Percentiles rank a stretch among this genome's conserved stretches.
phyloP scores from a whole-genome alignment of 2,888 invertebrate species.

The Bugulina stolonifera region DNA sequence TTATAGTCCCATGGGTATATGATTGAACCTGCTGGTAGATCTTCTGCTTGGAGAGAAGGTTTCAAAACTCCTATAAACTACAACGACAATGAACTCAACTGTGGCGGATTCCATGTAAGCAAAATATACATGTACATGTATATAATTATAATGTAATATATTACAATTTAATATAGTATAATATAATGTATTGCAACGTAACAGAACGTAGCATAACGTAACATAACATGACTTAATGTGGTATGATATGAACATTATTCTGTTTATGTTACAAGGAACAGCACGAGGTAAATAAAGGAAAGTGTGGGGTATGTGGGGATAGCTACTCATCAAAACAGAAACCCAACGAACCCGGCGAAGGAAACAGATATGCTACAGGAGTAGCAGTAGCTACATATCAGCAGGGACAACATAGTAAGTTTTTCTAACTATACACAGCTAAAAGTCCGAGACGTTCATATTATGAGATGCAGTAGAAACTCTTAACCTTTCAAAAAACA shows the following conservation, averaged over 20 bases:
- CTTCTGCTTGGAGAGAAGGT: slow-evolving; percentile 36
- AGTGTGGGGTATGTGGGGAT: slow-evolving; percentile 14
- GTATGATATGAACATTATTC: neutral
- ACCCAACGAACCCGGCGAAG: neutral
- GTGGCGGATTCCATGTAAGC: slow-evolving; percentile 26
- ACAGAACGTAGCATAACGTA: neutral
- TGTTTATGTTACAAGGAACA: neutral
- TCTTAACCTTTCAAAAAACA: too few species aligned
- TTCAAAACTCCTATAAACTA: slow-evolving; percentile 25
- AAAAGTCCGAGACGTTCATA: too few species aligned
- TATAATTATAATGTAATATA: neutral
- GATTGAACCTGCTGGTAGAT: slow-evolving; percentile 57
- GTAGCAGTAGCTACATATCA: neutral
- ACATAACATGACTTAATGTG: neutral
- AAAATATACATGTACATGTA: too few species aligned
- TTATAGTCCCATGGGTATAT: slow-evolving; percentile 60
- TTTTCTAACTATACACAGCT: too few species aligned
- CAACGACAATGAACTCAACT: slow-evolving; percentile 27
- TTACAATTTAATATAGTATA: neutral
- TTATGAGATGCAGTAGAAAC: too few species aligned
- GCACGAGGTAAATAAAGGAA: neutral
- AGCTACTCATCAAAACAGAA: neutral
- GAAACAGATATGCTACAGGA: slow-evolving; percentile 3
- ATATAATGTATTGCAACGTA: neutral
- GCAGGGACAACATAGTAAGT: neutral